These are phyloP conservation scores for Etheostoma nigrum DNA, from an alignment of 2,797 vertebrate species.

Conservation along the genomic window DNA sequence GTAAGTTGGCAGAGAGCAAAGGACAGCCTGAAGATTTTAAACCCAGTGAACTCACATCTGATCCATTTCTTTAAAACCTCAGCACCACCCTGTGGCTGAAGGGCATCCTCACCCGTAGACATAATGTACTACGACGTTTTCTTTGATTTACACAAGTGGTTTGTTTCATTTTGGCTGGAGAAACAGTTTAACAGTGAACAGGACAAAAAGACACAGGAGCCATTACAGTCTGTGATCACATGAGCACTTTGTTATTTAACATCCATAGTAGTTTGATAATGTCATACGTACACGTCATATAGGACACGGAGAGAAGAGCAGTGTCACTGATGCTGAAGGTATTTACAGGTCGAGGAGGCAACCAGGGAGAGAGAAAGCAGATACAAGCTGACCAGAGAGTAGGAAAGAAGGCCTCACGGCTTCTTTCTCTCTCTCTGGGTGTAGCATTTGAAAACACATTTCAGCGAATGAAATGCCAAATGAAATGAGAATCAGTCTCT, in stretches of 20 bases:
- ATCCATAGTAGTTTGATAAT: slow-evolving; percentile 84
- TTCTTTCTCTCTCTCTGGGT: not conserved
- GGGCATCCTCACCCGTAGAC: not conserved
- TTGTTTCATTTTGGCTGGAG: too few relatives aligned
- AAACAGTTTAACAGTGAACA: too few relatives aligned
- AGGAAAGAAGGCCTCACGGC: not conserved
- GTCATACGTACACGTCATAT: slow-evolving; percentile 78
- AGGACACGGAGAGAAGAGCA: slow-evolving; percentile 72
- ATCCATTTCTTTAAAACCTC: not conserved
- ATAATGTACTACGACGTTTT: not conserved
- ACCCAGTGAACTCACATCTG: not conserved
- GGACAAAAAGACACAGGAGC: slow-evolving; percentile 67
- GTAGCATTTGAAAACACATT: slow-evolving; percentile 22
- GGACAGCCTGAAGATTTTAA: not conserved
- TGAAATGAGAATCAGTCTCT: slow-evolving; percentile 9
- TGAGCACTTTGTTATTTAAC: slow-evolving; percentile 86
- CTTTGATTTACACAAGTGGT: not conserved
- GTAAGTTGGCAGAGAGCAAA: not conserved
- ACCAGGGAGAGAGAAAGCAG: slow-evolving; percentile 23
- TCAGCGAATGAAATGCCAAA: slow-evolving; percentile 9
- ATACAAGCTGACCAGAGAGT: not conserved
- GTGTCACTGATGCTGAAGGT: slow-evolving; percentile 71
- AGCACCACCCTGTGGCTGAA: slow-evolving; percentile 34
- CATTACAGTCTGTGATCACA: slow-evolving; percentile 76
- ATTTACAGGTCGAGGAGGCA: slow-evolving; percentile 77